These are phyloP conservation scores for Leptodirus hochenwartii DNA, from an alignment of 2,888 invertebrate species.

Conservation along the genomic window DNA sequence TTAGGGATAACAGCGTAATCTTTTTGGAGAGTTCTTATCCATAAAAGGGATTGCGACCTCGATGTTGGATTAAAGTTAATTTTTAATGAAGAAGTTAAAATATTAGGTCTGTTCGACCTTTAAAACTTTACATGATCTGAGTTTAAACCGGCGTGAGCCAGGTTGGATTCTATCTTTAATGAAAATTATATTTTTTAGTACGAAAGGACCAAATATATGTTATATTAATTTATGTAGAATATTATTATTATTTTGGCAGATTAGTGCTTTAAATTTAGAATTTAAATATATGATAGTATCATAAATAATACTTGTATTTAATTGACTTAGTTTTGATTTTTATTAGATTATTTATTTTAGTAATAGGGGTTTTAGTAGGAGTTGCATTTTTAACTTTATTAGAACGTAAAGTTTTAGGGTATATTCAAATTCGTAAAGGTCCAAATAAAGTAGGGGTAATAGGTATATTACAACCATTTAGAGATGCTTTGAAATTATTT, in stretches of 20 bases:
- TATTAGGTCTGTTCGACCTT: slow-evolving; percentile 66
- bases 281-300: slow-evolving; percentile 37
- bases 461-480: slow-evolving; percentile 50
- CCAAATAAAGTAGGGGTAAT: slow-evolving; percentile 49
- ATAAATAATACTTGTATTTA: slow-evolving; percentile 35
- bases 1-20: slow-evolving; percentile 75
- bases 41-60: slow-evolving; percentile 66
- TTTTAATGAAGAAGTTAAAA: slow-evolving; percentile 46
- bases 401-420: slow-evolving; percentile 51
- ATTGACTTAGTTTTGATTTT: slow-evolving; percentile 23
- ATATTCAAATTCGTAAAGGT: slow-evolving; percentile 55
- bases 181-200: slow-evolving; percentile 44
- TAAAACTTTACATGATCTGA: slow-evolving; percentile 76
- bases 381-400: slow-evolving; percentile 56
- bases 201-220: slow-evolving; percentile 54
- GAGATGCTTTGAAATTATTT: slow-evolving; percentile 57
- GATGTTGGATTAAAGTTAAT: slow-evolving; percentile 71
- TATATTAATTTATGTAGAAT: slow-evolving; percentile 30
- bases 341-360: slow-evolving; percentile 29
- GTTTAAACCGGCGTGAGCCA: slow-evolving; percentile 74
- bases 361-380: slow-evolving; percentile 40
- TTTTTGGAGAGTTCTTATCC: slow-evolving; percentile 55
- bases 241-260: slow-evolving; percentile 41
- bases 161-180: slow-evolving; percentile 70
- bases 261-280: slow-evolving; percentile 53